Percentiles rank a stretch among this genome's conserved stretches.
phyloP scores from a whole-genome alignment of 2,113 vertebrate genomes.

The Crocuta crocuta region DNA sequence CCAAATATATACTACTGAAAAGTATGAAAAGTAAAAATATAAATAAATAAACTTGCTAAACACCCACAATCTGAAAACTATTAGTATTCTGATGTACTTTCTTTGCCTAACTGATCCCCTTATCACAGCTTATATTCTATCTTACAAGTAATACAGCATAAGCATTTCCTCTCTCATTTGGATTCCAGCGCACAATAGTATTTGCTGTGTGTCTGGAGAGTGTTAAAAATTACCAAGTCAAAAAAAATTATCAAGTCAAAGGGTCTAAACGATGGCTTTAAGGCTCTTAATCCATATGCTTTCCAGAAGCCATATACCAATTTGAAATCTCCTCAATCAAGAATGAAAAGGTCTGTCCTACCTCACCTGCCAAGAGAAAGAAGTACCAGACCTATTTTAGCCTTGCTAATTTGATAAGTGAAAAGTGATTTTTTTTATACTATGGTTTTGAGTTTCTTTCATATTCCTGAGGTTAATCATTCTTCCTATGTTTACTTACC shows the following conservation, averaged over 20 bases:
- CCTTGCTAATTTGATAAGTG: not conserved
- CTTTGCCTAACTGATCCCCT: not conserved
- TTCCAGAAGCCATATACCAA: not conserved
- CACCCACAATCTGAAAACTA: not conserved
- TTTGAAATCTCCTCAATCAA: not conserved
- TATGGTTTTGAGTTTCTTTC: not conserved
- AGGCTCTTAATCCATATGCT: not conserved
- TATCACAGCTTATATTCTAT: not conserved
- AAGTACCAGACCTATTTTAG: not conserved
- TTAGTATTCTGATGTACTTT: constrained; percentile 10
- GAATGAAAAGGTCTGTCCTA: not conserved
- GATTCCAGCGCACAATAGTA: not conserved
- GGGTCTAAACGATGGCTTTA: constrained; percentile 3
- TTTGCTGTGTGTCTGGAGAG: not conserved
- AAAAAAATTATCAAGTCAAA: not conserved
- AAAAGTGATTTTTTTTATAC: constrained; percentile 8
- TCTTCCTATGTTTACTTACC: not conserved
- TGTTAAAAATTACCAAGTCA: not conserved
- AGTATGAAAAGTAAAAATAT: not conserved
- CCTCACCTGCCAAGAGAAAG: not conserved
- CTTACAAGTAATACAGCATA: constrained; percentile 5
- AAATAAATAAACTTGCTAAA: constrained; percentile 33
- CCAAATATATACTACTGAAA: constrained; percentile 10
- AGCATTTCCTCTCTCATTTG: not conserved
- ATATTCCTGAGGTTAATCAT: not conserved